Evolutionary conservation across 2,888 invertebrate species (phyloP).

Genomic region (Phrixothrix hirtus): DNA sequence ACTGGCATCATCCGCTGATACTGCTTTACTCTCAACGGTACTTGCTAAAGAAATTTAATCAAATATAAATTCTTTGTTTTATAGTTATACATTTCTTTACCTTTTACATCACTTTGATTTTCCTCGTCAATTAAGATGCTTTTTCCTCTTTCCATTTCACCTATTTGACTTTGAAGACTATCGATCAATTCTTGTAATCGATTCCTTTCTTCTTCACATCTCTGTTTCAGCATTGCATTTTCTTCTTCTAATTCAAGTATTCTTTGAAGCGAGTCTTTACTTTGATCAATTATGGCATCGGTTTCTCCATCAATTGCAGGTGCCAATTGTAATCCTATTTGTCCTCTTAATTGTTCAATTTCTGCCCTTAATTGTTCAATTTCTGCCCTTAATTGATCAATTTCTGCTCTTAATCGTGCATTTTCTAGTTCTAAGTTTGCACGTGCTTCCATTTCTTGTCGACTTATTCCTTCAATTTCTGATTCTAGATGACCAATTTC

Average conservation of each 20-base stretch:
- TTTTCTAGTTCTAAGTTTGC: no score
- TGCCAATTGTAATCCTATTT: conserved; percentile 47
- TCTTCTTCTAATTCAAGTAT: not conserved
- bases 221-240: no score
- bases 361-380: conserved; percentile 36
- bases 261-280: not conserved
- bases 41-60: no score
- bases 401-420: not conserved
- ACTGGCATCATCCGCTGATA: no score
- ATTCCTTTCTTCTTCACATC: not conserved
- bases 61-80: no score
- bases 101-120: no score
- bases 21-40: no score
- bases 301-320: conserved; percentile 41
- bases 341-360: conserved; percentile 45
- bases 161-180: conserved; percentile 7
- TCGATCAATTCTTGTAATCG: not conserved
- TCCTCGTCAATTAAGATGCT: no score
- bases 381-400: not conserved
- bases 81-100: no score
- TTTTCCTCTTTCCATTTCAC: conserved; percentile 7
- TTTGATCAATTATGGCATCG: not conserved
- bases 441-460: no score
- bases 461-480: no score
- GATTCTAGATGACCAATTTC: no score